A percentile compares a stretch with the other conserved stretches of the same genome.
phyloP scores from a whole-genome alignment of 92 coral and sea anemone species.

The Metridium senile region DNA sequence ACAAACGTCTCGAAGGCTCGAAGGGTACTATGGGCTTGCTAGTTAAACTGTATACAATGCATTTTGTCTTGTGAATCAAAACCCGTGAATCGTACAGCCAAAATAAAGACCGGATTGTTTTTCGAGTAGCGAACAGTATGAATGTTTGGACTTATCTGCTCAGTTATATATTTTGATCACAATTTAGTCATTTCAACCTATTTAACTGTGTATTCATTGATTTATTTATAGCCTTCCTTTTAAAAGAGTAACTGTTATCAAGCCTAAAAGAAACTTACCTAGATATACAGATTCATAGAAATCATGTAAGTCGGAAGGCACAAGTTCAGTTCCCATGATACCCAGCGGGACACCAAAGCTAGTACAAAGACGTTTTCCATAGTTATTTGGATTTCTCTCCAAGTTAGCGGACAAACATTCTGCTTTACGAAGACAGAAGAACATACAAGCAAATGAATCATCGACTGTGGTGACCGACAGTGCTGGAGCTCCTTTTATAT shows the following conservation, averaged over 20 bases:
- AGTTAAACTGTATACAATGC: too few relatives aligned
- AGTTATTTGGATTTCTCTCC: neutral
- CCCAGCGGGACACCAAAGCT: neutral
- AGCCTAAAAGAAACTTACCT: neutral
- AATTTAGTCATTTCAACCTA: too few relatives aligned
- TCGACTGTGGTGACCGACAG: neutral
- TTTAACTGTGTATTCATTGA: too few relatives aligned
- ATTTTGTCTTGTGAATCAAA: too few relatives aligned
- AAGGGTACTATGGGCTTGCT: too few relatives aligned
- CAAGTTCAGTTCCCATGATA: neutral
- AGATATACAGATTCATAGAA: neutral
- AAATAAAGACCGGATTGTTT: too few relatives aligned
- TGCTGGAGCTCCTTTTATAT: neutral
- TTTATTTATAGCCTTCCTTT: neutral
- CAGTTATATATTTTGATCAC: too few relatives aligned
- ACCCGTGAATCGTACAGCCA: too few relatives aligned
- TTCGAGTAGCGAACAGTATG: too few relatives aligned
- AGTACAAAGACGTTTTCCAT: neutral
- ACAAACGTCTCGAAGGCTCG: too few relatives aligned
- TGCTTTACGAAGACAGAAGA: neutral
- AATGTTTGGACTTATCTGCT: too few relatives aligned
- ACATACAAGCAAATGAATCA: neutral
- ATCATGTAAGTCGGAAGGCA: neutral
- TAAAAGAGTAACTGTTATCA: neutral
- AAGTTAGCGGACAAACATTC: constrained; percentile 12